These are phyloP conservation scores for Seira sanloemensis DNA, from an alignment of 2,888 invertebrate genomes.

Conservation along the genomic window DNA sequence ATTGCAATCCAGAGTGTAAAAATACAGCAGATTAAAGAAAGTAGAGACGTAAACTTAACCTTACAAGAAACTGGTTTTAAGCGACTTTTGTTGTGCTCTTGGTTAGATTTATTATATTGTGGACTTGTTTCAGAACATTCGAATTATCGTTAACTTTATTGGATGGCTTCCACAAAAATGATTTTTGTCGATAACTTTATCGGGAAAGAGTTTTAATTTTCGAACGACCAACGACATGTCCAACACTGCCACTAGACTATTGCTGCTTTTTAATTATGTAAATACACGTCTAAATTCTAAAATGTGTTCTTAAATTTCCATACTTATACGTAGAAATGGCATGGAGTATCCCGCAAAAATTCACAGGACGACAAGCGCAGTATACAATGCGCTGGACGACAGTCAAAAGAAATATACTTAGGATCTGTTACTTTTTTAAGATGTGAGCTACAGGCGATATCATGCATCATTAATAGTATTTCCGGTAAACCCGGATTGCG, in stretches of 20 bases:
- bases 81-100: no score
- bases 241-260: no score
- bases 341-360: conserved; percentile 30
- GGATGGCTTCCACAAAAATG: no score
- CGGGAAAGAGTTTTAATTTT: neutral
- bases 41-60: no score
- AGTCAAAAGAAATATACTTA: conserved; percentile 53
- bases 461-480: neutral
- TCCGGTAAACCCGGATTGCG: neutral
- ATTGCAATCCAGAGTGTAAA: no score
- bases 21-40: no score
- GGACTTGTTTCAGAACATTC: no score
- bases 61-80: no score
- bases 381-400: conserved; percentile 61
- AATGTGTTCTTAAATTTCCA: neutral
- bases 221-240: no score
- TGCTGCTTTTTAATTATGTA: neutral
- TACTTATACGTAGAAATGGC: conserved; percentile 42
- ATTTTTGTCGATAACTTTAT: neutral
- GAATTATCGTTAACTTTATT: no score
- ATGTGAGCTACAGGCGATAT: neutral
- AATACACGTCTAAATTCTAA: neutral
- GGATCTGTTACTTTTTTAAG: neutral
- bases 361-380: conserved; percentile 41
- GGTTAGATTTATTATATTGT: no score